Percentiles rank a stretch among this genome's conserved stretches.
phyloP scores from a whole-genome alignment of 2,797 vertebrate genomes.

The Chanos chanos region DNA sequence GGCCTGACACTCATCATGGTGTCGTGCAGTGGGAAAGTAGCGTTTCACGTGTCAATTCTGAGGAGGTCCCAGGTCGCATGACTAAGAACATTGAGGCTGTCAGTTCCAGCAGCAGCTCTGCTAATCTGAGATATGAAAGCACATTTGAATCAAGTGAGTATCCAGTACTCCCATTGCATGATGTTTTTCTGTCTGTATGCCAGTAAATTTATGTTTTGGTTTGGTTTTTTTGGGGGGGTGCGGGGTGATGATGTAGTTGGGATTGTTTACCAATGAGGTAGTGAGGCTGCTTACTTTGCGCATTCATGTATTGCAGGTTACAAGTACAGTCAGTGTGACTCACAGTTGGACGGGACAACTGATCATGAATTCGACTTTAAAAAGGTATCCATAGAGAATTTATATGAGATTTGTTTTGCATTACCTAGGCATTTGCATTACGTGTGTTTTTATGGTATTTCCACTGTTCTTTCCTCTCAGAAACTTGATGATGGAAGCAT shows the following conservation, averaged over 20 bases:
- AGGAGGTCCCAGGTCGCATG: slow-evolving; percentile 42
- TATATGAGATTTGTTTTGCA: not conserved
- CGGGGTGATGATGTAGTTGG: no score
- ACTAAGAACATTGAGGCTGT: slow-evolving; percentile 66
- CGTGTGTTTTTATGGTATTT: not conserved
- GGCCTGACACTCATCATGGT: slow-evolving; percentile 1
- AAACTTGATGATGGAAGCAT: slow-evolving; percentile 82
- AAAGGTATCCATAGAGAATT: slow-evolving; percentile 68
- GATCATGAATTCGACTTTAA: slow-evolving; percentile 70
- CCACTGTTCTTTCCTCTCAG: slow-evolving; percentile 60
- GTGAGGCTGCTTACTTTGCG: not conserved
- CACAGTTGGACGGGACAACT: slow-evolving; percentile 72
- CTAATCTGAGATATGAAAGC: slow-evolving; percentile 72
- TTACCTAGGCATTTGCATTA: not conserved
- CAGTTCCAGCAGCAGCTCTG: slow-evolving; percentile 67
- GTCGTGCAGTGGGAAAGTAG: slow-evolving; percentile 43
- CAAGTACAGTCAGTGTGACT: slow-evolving; percentile 78
- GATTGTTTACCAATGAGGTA: no score
- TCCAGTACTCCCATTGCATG: not conserved
- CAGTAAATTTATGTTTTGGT: no score
- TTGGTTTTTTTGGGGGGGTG: no score
- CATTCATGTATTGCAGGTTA: slow-evolving; percentile 66
- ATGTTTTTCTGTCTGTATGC: no score
- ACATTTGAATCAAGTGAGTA: slow-evolving; percentile 76
- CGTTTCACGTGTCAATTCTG: slow-evolving; percentile 35